These are phyloP conservation scores for Disparrhopalites patrizii DNA, from an alignment of 2,888 invertebrate genomes.

Conservation along the genomic window DNA sequence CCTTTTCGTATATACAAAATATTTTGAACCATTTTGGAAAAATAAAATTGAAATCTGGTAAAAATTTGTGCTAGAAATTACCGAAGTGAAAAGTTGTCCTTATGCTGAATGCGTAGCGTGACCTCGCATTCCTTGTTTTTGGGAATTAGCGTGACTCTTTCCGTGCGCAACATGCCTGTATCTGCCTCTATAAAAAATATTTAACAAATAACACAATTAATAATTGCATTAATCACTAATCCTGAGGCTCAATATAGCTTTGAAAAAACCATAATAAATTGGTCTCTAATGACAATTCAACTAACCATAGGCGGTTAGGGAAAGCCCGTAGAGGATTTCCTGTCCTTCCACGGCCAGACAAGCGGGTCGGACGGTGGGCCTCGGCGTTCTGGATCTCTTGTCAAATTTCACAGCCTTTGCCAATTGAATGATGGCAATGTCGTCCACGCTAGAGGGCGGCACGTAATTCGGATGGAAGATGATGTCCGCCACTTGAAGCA, in stretches of 20 bases:
- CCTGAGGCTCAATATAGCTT: neutral
- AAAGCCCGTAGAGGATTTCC: neutral
- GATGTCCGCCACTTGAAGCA: slow-evolving; percentile 12
- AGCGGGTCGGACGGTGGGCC: slow-evolving; percentile 17
- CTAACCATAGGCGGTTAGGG: slow-evolving; percentile 14
- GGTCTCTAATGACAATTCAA: neutral
- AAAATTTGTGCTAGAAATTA: too few species aligned
- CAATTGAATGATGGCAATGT: slow-evolving; percentile 16
- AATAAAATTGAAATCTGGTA: too few species aligned
- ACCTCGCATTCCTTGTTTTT: slow-evolving; percentile 22
- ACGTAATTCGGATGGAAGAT: slow-evolving; percentile 23
- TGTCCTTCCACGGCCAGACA: slow-evolving; percentile 9
- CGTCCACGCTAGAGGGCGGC: slow-evolving; percentile 16
- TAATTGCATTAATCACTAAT: neutral
- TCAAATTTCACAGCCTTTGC: slow-evolving; percentile 12
- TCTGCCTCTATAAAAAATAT: neutral
- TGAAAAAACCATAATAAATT: neutral
- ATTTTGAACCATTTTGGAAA: too few species aligned
- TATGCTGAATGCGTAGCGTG: neutral
- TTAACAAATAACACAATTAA: neutral
- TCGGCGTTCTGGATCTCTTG: slow-evolving; percentile 9
- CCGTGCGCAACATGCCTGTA: slow-evolving; percentile 4
- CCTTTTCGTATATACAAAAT: too few species aligned
- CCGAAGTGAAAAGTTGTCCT: neutral
- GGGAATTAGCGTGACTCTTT: neutral